Base-by-base conservation (phyloP, 2,888 invertebrate species). In the Notodonta dromedarius region DNA sequence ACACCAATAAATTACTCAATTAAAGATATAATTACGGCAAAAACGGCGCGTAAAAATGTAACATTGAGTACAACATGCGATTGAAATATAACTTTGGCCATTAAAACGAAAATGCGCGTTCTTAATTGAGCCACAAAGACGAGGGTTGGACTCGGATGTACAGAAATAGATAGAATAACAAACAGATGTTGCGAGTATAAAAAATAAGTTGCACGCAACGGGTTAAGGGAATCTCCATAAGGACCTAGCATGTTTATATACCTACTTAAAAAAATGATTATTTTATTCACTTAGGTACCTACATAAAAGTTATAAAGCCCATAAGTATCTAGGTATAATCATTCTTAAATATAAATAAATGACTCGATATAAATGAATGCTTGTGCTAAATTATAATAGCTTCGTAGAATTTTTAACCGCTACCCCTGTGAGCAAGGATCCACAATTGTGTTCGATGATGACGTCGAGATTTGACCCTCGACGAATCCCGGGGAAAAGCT, bases 111-210 rank as follows among this genome's bases (percentile, higher is more conserved):
- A 86, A 84, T 81, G 84, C 79, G 77, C 71, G 40, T 9, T 44
- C 82, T 84, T 91, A 92, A 91, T 92, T 91, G 90, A 87, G 82
- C 74, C 78, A 87, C 88, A 88, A 88, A 87, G 86, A 88, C 82
- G 80, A 79, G 78, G 84, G 79, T 79, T 80, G 74, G 79, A 76
- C 77, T 84, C 85, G 86, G 89, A 88, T 83, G 79, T 79, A 80
- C 87, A 50, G 62, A 89, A 92, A 93, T 93, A 93, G 91, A 86
- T 59, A 62, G 77, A 85, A 91, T 84, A 91, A 90, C 88, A 89
- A 89, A 90, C 92, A 93, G 80, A 88, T 92, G 92, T 83, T 77
- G 68, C 62, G 71, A 77, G 76, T 80, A 58, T 84, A 84, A 91
- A 88, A 89, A 87, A 77, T 73, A 66, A 77, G 77, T 78, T 68